A percentile compares a stretch with the other conserved stretches of the same genome.
These are phyloP conservation scores for Amblyornis subalaris DNA, from an alignment of 2,113 vertebrate genomes.

Conservation along the genomic window DNA sequence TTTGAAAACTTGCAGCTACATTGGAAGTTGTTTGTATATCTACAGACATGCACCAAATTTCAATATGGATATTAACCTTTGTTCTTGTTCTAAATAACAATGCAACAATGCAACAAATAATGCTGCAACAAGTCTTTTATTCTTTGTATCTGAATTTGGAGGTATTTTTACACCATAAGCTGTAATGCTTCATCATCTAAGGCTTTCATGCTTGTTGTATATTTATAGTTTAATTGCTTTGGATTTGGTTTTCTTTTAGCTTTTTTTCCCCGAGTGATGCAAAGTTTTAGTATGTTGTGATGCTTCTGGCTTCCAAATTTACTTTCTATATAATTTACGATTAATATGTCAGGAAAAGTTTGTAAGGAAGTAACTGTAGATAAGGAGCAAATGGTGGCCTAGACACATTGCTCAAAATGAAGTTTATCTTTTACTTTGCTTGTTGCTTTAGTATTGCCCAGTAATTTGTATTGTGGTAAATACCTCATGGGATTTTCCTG, in stretches of 20 bases:
- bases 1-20: not conserved
- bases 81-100: not conserved
- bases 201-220: not conserved
- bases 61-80: not conserved
- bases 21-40: not conserved
- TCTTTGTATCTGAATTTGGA: not conserved
- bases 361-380: not conserved
- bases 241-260: not conserved
- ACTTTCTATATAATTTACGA: not conserved
- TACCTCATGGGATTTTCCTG: not conserved
- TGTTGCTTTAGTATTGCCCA: not conserved
- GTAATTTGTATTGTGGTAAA: not conserved
- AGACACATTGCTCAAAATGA: not conserved
- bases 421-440: not conserved
- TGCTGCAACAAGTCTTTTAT: not conserved
- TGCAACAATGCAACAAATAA: no score
- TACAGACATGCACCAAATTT: not conserved
- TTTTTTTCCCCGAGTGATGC: not conserved
- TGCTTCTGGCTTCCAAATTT: not conserved
- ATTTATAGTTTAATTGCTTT: not conserved
- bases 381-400: not conserved
- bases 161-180: not conserved
- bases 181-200: not conserved
- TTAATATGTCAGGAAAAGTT: not conserved
- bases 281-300: not conserved